Base-by-base conservation (phyloP, 2,113 vertebrate genomes). In the Ailurus styani region DNA sequence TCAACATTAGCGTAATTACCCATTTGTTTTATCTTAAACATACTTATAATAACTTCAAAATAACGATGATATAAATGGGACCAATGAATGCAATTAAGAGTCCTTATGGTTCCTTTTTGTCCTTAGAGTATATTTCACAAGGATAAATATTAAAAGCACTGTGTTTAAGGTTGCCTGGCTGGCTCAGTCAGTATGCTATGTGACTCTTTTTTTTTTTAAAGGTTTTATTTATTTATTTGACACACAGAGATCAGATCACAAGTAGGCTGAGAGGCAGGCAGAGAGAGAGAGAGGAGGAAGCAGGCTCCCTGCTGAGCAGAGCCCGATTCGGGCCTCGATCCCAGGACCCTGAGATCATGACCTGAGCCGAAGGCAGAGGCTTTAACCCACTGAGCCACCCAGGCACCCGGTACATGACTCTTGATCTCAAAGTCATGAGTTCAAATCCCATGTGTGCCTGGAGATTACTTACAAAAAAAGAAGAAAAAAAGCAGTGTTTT, bases 1-100 rank as follows among this genome's bases (percentile, higher is more conserved):
- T 79, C 31, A 93, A 90, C 37, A 86, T 86, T 50, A 75, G 91
- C 21, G 52, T 57, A 45, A 81, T 52, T 60, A 85, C 50, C 31
- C 68, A 77, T 88, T 87, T 96, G 75, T 21, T 70, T 94, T 77
- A 87, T 91, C 29, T 91, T 94, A 87, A 81, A 91, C 37, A 55
- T 55, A 87, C 0, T 23, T 93, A 52, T 2, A 62, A 55, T 57
- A 50, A 34, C 66, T 87, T 96, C 23, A 88, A 77, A 84, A 82
- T 87, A 82, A 82, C 18, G 29, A 25, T 68, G 11, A 15, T 60
- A 54, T 37, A 62, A 83, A 84, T 87, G 88, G 77, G 50, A 60
- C 42, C 21, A 57, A 52, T 86, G 37, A 54, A 45, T 55, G n/a
- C 12, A 7, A 10, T 81, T 90, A 77, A 55, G 29, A 64, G 40